Conservation (phyloP, 2,113 vertebrate genomes). For the Hippopotamus amphibius region DNA sequence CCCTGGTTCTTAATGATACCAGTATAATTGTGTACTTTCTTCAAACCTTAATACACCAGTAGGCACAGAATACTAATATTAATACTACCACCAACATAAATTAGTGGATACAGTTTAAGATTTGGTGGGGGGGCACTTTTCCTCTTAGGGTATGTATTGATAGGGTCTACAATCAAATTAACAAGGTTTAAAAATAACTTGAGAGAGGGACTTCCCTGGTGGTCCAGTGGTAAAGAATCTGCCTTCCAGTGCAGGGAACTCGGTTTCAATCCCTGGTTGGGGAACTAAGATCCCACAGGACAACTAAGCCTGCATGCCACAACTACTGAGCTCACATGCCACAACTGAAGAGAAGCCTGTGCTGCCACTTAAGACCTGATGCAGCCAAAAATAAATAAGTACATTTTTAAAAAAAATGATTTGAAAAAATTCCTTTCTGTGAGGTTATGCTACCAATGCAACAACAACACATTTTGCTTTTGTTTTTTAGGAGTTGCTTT, state of each 20-base stretch:
- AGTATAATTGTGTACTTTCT: neutral
- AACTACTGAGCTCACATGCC: too few species aligned
- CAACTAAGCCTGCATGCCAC: too few species aligned
- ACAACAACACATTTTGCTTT: slow-evolving; percentile 23
- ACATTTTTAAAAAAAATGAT: neutral
- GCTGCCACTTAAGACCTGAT: too few species aligned
- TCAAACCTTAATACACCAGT: neutral
- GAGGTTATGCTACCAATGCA: neutral
- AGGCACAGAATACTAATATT: neutral
- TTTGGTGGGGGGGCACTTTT: neutral
- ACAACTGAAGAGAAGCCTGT: too few species aligned
- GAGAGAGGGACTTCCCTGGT: neutral
- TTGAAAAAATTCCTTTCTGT: slow-evolving; percentile 25
- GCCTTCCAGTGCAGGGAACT: too few species aligned
- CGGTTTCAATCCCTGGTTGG: too few species aligned
- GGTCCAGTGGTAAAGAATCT: too few species aligned
- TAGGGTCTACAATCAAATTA: neutral
- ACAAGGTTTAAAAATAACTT: slow-evolving; percentile 13
- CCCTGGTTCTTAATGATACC: neutral
- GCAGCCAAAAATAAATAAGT: too few species aligned
- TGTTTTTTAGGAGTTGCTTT: slow-evolving; percentile 4
- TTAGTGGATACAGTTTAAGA: slow-evolving; percentile 42
- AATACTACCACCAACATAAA: neutral
- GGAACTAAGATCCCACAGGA: too few species aligned
- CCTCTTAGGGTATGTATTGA: neutral